Conservation (phyloP, 2,113 vertebrate species). For the Megaleporinus macrocephalus region DNA sequence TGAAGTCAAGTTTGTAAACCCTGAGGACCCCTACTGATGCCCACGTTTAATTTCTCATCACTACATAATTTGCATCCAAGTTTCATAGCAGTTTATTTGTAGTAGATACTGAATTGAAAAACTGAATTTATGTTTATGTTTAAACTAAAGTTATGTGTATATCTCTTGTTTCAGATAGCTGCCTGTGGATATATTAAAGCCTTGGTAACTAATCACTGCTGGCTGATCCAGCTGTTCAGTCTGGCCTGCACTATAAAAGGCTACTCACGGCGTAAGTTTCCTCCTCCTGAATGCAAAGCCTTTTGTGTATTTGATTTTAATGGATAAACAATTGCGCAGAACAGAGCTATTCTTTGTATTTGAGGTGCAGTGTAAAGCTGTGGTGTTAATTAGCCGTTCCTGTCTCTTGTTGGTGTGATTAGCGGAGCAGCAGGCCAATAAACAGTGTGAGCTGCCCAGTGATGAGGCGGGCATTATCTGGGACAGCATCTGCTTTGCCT, state of each 20-base stretch:
- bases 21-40: no score
- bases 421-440: conserved; percentile 75
- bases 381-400: neutral
- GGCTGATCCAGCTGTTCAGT: conserved; percentile 94
- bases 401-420: conserved; percentile 13
- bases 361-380: neutral
- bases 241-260: conserved; percentile 96
- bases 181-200: conserved; percentile 93
- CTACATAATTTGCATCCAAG: no score
- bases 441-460: conserved; percentile 86
- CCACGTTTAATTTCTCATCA: no score
- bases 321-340: neutral
- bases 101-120: no score
- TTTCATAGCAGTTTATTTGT: no score
- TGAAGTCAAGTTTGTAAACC: no score
- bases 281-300: neutral
- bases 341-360: neutral
- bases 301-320: conserved; percentile 6
- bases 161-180: conserved; percentile 81
- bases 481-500: conserved; percentile 99
- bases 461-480: conserved; percentile 97
- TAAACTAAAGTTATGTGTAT: no score
- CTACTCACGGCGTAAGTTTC: conserved; percentile 82
- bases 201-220: conserved; percentile 87
- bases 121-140: no score